A percentile compares a stretch with the other conserved stretches of the same genome.
These are phyloP conservation scores for Aspidiotus rigidus DNA, from an alignment of 2,888 invertebrate genomes.

Conservation along the genomic window DNA sequence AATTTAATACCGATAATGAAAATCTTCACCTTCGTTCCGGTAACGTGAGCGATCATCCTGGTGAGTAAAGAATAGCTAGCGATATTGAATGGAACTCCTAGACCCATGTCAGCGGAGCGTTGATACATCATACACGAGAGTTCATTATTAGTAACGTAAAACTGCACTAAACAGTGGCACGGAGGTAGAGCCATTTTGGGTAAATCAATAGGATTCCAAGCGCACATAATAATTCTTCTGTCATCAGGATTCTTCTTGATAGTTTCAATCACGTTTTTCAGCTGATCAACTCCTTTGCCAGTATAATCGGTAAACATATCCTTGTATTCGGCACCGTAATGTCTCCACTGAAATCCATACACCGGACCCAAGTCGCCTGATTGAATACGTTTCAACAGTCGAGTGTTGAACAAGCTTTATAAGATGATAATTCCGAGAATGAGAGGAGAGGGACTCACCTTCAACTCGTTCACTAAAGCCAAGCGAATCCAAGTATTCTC, in stretches of 20 bases:
- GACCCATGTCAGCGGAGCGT: slow-evolving; percentile 92
- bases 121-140: slow-evolving; percentile 90
- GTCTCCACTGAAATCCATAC: slow-evolving; percentile 98
- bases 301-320: slow-evolving; percentile 73
- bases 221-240: slow-evolving; percentile 80
- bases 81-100: slow-evolving; percentile 98
- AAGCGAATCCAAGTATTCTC: slow-evolving; percentile 74
- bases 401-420: not conserved
- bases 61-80: slow-evolving; percentile 91
- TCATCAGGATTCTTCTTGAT: slow-evolving; percentile 74
- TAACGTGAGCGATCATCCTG: slow-evolving; percentile 91
- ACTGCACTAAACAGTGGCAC: slow-evolving; percentile 90
- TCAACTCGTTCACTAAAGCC: slow-evolving; percentile 78
- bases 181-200: slow-evolving; percentile 91
- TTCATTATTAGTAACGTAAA: slow-evolving; percentile 75
- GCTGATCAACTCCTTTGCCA: slow-evolving; percentile 81
- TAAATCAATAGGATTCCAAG: slow-evolving; percentile 89
- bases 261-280: slow-evolving; percentile 66
- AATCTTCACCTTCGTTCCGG: slow-evolving; percentile 65
- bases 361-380: slow-evolving; percentile 87
- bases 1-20: not conserved
- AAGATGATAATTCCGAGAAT: not conserved
- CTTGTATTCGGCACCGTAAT: slow-evolving; percentile 84
- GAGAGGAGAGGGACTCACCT: slow-evolving; percentile 46
- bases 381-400: not conserved